Base-by-base conservation (phyloP, 92 coral and sea anemone species). In the Montipora capitata region DNA sequence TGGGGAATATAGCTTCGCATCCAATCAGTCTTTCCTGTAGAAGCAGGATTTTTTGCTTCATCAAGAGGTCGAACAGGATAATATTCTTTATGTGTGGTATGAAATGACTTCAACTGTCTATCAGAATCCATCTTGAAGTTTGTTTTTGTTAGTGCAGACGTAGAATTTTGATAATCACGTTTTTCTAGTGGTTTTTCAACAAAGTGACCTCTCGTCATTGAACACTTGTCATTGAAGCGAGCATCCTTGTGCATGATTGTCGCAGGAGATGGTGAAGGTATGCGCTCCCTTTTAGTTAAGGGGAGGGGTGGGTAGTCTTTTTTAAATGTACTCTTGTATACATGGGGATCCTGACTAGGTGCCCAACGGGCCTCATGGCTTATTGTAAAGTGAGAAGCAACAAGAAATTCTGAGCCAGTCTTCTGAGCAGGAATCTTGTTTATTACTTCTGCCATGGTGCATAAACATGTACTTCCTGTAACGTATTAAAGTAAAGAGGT, bases 91-190 rank as follows among this genome's bases (percentile, higher is more conserved):
- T 98, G 98, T 3, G 99, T 98, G 17, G 99, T 98, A 82, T 92
- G 87, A 76, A 98, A 98, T 14, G 95, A 92, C 68, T 92, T 89
- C 8, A 92, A 59, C 77, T 91, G 90, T 8, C 86, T 78, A 84
- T 98, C 99, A 4, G 96, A 89, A 82, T 98, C 98, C 96, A 93
- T 96, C 87, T 96, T 98, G 67, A 94, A 94, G 58, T 96, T 94
- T 66, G 97, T 98, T 69, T 90, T 98, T 43, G 96, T 92, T 68
- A 93, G 81, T 13, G 90, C 86, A 48, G 87, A 90, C 4, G 94
- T 86, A 57, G 93, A 75, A 54, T 95, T 91, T 10, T 89, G 80
- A n/a, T 76, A 85, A 54, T 74, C 62, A 16, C 75, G 78, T 44
- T 74, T 90, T 2, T 75, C 89, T 10, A 88, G 74, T 4, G 93